A percentile compares a stretch with the other conserved stretches of the same genome.
Conservation (phyloP, 2,888 invertebrate species). For the Drosophila subsilvestris region DNA sequence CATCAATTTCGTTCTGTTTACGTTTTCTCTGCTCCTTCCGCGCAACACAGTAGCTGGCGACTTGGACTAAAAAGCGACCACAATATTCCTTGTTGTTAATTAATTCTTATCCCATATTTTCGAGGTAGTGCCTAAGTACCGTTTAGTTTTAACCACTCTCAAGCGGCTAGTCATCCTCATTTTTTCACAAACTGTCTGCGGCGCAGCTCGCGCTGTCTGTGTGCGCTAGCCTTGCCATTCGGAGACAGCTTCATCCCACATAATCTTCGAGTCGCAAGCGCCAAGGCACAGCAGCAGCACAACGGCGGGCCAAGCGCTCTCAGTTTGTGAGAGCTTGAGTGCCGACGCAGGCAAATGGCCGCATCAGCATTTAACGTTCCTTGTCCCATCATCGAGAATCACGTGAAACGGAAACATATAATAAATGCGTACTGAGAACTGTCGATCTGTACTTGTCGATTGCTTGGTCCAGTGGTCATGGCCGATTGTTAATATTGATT, state of each 20-base stretch:
- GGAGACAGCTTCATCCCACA: conserved; percentile 63
- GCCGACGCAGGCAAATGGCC: conserved; percentile 43
- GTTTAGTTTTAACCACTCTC: conserved; percentile 61
- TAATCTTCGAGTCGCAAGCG: conserved; percentile 41
- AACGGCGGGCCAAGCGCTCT: conserved; percentile 5
- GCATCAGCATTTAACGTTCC: conserved; percentile 63
- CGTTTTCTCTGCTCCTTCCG: conserved; percentile 36
- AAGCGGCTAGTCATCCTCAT: conserved; percentile 41
- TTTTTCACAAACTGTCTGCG: conserved; percentile 31
- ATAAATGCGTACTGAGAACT: conserved; percentile 76
- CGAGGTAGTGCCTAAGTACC: conserved; percentile 70
- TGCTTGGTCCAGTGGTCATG: conserved; percentile 8
- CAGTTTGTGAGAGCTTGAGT: conserved; percentile 32
- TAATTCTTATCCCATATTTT: conserved; percentile 43
- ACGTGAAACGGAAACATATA: conserved; percentile 51
- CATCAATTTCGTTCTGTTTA: conserved; percentile 49
- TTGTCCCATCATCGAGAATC: conserved; percentile 50
- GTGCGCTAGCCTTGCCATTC: conserved; percentile 28
- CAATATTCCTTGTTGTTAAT: conserved; percentile 53
- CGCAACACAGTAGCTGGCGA: conserved; percentile 60
- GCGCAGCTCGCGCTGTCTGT: conserved; percentile 10
- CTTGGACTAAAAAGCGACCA: conserved; percentile 65
- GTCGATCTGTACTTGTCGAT: conserved; percentile 24
- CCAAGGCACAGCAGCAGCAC: conserved; percentile 11
- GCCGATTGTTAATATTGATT: conserved; percentile 14